phyloP scores from a whole-genome alignment of 1,140 invertebrate species.

The Pristionchus pacificus region DNA sequence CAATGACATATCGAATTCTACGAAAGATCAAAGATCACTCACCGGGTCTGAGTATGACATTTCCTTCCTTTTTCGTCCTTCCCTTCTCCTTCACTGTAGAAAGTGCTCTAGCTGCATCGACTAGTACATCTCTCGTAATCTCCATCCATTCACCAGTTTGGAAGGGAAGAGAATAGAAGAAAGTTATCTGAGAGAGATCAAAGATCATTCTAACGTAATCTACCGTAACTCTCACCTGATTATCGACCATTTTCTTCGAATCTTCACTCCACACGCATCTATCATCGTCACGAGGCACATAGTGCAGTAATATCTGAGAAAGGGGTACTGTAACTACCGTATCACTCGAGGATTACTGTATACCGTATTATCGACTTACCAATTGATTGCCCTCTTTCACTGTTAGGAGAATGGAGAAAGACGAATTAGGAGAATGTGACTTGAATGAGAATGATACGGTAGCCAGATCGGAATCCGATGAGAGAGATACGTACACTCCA shows the following conservation, averaged over 20 bases:
- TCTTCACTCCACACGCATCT: slow-evolving; percentile 38
- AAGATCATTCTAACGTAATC: slow-evolving; percentile 13
- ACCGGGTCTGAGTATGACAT: slow-evolving; percentile 24
- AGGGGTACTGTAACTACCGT: too few relatives aligned
- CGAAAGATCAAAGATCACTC: not conserved
- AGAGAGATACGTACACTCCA: slow-evolving; percentile 24
- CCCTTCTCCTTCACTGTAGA: slow-evolving; percentile 54
- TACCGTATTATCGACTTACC: not conserved
- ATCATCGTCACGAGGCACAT: slow-evolving; percentile 24
- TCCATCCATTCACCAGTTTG: slow-evolving; percentile 69
- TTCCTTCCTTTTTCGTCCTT: slow-evolving; percentile 30
- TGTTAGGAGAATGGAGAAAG: slow-evolving; percentile 32
- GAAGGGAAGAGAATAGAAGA: slow-evolving; percentile 69
- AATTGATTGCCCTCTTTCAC: not conserved
- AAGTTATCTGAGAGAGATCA: slow-evolving; percentile 12
- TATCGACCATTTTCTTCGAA: slow-evolving; percentile 8
- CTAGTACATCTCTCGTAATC: slow-evolving; percentile 78
- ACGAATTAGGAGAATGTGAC: slow-evolving; percentile 21
- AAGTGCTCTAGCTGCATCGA: slow-evolving; percentile 85
- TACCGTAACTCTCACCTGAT: slow-evolving; percentile 10
- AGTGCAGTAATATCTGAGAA: slow-evolving; percentile 31
- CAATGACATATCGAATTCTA: not conserved
- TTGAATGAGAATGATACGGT: slow-evolving; percentile 36
- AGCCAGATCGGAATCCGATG: slow-evolving; percentile 21
- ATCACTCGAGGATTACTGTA: slow-evolving; percentile 5